Percentiles rank a stretch among this genome's conserved stretches.
Conservation (phyloP, 2,888 invertebrate genomes). For the Apeira syringaria region DNA sequence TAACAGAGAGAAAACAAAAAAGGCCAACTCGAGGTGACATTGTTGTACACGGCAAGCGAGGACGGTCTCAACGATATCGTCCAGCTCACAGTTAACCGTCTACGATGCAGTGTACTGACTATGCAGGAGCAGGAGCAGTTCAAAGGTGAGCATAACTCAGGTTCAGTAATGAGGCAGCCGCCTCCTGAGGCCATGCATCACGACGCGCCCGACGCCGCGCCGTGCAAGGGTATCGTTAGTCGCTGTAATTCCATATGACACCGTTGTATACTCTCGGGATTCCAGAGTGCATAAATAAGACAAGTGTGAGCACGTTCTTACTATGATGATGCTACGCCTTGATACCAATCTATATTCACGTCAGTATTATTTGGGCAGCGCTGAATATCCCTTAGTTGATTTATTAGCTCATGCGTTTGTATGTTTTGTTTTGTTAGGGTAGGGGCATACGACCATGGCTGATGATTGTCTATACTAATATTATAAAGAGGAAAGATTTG, state of each 20-base stretch:
- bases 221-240: conserved; percentile 22
- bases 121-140: conserved; percentile 88
- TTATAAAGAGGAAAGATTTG: too few relatives aligned
- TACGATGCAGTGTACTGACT: conserved; percentile 87
- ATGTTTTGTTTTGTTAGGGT: too few relatives aligned
- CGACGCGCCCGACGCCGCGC: conserved; percentile 1
- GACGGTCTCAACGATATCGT: conserved; percentile 86
- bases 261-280: conserved; percentile 9
- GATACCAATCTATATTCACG: too few relatives aligned
- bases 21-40: conserved; percentile 86
- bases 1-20: conserved; percentile 86
- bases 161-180: conserved; percentile 24
- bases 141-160: conserved; percentile 74
- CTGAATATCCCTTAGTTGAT: too few relatives aligned
- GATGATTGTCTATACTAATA: too few relatives aligned
- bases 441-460: too few relatives aligned
- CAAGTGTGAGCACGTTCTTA: neutral
- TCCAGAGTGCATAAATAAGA: neutral
- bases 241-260: conserved; percentile 23
- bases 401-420: too few relatives aligned
- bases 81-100: conserved; percentile 84
- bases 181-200: conserved; percentile 16
- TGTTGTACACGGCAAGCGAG: conserved; percentile 86
- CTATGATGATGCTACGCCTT: too few relatives aligned
- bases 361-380: too few relatives aligned